Evolutionary conservation across 2,113 vertebrate species (phyloP).

Genomic region (Malurus melanocephalus): DNA sequence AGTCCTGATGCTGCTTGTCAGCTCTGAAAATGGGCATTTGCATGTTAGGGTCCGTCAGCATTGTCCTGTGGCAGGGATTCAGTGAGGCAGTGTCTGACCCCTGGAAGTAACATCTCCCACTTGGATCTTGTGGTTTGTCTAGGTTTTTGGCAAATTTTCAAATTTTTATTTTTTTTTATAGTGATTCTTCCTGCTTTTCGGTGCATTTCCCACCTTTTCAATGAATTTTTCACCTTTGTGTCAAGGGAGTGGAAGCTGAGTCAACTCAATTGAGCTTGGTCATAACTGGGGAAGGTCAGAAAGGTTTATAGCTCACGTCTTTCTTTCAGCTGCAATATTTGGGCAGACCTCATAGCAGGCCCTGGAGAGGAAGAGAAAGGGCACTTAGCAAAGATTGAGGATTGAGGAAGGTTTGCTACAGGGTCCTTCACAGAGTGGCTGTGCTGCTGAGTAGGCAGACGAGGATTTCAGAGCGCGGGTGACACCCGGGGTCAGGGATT

Average conservation of each 20-base stretch:
- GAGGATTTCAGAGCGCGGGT: background rate
- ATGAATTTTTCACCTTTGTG: background rate
- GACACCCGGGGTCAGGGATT: slow-evolving; percentile 15
- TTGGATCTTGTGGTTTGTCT: background rate
- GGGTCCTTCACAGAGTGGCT: background rate
- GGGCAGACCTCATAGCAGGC: background rate
- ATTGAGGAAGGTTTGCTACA: background rate
- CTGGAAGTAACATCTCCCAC: background rate
- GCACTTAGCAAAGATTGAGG: background rate
- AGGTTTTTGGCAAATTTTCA: background rate
- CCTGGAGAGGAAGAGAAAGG: background rate
- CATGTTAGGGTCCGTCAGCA: background rate
- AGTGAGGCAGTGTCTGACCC: background rate
- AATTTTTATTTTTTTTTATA: background rate
- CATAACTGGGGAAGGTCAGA: background rate
- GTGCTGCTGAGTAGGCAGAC: background rate
- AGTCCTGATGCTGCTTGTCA: background rate
- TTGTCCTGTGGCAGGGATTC: background rate
- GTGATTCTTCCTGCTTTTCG: background rate
- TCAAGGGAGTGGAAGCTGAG: background rate
- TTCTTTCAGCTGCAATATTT: background rate
- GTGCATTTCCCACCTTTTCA: background rate
- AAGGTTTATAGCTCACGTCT: background rate
- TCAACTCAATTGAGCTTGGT: fast-evolving
- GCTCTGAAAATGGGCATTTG: background rate